These are phyloP conservation scores for Pongo abelii DNA, from an alignment of 2,113 vertebrate genomes.

Conservation along the genomic window DNA sequence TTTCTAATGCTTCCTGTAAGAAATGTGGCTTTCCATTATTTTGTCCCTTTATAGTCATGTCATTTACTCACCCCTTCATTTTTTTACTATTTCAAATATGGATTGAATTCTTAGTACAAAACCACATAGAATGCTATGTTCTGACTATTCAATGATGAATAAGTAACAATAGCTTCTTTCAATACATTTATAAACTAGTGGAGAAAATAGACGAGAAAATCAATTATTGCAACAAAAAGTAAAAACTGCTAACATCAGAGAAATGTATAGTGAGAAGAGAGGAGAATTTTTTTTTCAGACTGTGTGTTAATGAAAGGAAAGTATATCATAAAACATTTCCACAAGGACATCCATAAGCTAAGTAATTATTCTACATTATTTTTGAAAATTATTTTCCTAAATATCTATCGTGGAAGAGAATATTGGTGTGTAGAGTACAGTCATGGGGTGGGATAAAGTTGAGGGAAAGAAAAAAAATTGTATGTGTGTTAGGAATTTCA, in stretches of 20 bases:
- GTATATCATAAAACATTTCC: not conserved
- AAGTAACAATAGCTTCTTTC: not conserved
- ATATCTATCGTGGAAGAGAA: not conserved
- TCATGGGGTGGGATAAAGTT: not conserved
- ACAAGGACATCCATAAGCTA: not conserved
- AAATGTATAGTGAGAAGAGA: not conserved
- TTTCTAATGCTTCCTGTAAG: not conserved
- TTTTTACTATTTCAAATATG: not conserved
- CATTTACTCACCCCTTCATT: not conserved
- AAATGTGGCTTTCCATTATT: constrained; percentile 8
- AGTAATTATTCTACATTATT: not conserved
- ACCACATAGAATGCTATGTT: not conserved
- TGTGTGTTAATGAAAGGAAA: not conserved
- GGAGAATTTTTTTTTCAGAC: not conserved
- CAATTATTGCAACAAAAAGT: not conserved
- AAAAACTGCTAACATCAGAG: not conserved
- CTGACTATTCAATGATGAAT: not conserved
- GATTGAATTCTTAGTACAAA: not conserved
- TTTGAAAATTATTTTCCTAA: not conserved
- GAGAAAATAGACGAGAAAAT: constrained; percentile 29
- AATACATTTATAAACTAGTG: not conserved
- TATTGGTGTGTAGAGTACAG: not conserved
- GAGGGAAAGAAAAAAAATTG: not conserved
- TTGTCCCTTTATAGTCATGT: not conserved
- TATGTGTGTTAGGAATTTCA: not conserved